A percentile compares a stretch with the other conserved stretches of the same genome.
Evolutionary conservation across 2,113 vertebrate genomes (phyloP).

Genomic region (Sinocyclocheilus maitianheensis): DNA sequence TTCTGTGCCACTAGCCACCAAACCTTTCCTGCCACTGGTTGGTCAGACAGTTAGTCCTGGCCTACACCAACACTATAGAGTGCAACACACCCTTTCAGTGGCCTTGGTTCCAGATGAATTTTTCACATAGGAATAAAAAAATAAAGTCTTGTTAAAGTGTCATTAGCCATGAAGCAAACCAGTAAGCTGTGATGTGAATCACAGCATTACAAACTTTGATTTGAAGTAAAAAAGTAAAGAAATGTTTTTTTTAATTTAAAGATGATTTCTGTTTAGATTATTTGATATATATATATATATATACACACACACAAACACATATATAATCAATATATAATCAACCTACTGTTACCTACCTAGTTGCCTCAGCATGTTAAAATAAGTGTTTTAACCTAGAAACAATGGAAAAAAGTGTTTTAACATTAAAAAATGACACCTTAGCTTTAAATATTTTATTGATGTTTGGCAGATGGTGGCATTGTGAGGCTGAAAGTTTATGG

Average conservation of each 20-base stretch:
- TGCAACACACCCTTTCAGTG: not conserved
- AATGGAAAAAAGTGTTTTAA: not conserved
- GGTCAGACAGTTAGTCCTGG: not conserved
- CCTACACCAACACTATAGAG: not conserved
- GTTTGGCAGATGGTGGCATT: slow-evolving; percentile 80
- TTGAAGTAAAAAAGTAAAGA: too few relatives aligned
- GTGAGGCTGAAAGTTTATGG: slow-evolving; percentile 82
- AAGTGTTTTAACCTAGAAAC: not conserved
- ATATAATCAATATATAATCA: too few relatives aligned
- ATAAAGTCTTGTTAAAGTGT: not conserved
- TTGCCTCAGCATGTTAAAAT: not conserved
- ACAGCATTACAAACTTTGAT: not conserved
- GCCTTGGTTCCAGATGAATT: not conserved
- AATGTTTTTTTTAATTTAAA: too few relatives aligned
- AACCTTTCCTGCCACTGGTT: not conserved
- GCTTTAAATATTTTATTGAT: slow-evolving; percentile 21
- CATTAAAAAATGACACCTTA: not conserved
- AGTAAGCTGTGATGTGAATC: not conserved
- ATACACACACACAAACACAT: too few relatives aligned
- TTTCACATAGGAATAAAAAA: not conserved
- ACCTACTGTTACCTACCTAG: not conserved
- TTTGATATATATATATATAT: too few relatives aligned
- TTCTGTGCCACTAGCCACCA: not conserved
- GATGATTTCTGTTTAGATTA: too few relatives aligned
- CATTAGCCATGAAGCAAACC: not conserved